Base-by-base conservation (phyloP, 2,888 invertebrate species). In the Linyphia triangularis region DNA sequence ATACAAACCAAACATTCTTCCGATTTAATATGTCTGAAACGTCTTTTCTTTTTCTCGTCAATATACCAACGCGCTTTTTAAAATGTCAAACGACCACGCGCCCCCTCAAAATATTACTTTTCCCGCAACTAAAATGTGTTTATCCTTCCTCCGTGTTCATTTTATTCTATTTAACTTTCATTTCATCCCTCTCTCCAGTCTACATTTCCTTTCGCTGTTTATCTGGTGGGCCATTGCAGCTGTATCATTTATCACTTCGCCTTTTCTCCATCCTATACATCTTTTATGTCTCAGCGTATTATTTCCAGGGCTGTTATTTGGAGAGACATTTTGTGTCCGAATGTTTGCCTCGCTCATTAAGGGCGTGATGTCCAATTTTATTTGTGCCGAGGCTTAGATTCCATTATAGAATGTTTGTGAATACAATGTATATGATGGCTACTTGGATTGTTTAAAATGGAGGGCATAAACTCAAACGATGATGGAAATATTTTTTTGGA, bases 351-450 rank as follows among this genome's bases (percentile, higher is more conserved):
- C 5, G 22, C 37, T 24, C 24, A 37, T 77, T 61, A 30, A 22
- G 22, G 77, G 13, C 7, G 70, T 2, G 10, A 43, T 19, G 70
- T 63, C 19, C 40, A 63, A 77, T 59, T 63, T 77, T 77, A 61
- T 77, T 63, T 40, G 37, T 33, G 13, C 26, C 37, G 37, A n/a
- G 70, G n/a, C 13, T 70, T 13, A 26, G 43, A 24, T 22, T 22
- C 63, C 61, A 40, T 77, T 63, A 63, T 63, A 28, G 51, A 77
- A 77, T 77, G 77, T 77, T 77, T 63, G 37, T 26, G n/a, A n/a
- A n/a, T n/a, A n/a, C n/a, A n/a, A n/a, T n/a, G n/a, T n/a, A n/a
- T n/a, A n/a, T n/a, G n/a, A n/a, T n/a, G n/a, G n/a, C n/a, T n/a
- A n/a, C n/a, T n/a, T n/a, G n/a, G n/a, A n/a, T n/a, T n/a, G n/a